Evolutionary conservation across 1,140 invertebrate species (phyloP), one percentile per base, ranked within the genome.

Genomic region (Xylocopa sonorina): DNA sequence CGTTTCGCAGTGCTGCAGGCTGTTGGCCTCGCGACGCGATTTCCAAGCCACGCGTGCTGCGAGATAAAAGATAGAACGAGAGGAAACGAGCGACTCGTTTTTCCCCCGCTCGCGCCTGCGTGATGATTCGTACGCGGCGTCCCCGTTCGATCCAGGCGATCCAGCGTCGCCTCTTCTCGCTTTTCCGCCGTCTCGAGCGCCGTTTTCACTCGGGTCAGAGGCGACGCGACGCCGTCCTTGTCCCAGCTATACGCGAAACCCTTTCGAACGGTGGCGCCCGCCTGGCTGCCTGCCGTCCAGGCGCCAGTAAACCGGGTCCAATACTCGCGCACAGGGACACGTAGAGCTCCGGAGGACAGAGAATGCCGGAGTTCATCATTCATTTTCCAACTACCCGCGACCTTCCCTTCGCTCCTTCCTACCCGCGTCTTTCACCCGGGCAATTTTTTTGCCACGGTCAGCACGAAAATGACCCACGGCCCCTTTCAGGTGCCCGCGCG

Each of bases 201-300:
- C 48, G 62, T 68, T 48, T 78, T 68, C 82, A 62, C 78, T 78
- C 81, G 72, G 53, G 68, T 77, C 58, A 69, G 27, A 55, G 64
- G 34, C 75, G 78, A 73, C 81, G 9, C 57, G 71, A 48, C 69
- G 51, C 46, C 72, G 78, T 87, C 79, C 85, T 84, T 76, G 83
- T 85, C 73, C 71, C 62, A 69, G 77, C 76, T 81, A 85, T 74
- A n/a, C n/a, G 89, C 62, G 87, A 91, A 89, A 89, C 89, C 90
- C 89, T 91, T 91, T 88, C 82, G 85, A 89, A 85, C 88, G 82
- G 51, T 79, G 92, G 92, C 92, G 92, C 92, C 92, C 92, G 92
- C 88, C 92, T 92, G 92, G 91, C 92, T 92, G 92, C 91, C 92
- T 92, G 90, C 89, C 87, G 88, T 87, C 71, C 88, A 91, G 92